Base-by-base conservation (phyloP, 2,888 invertebrate genomes). In the Alentia gelatinosa region DNA sequence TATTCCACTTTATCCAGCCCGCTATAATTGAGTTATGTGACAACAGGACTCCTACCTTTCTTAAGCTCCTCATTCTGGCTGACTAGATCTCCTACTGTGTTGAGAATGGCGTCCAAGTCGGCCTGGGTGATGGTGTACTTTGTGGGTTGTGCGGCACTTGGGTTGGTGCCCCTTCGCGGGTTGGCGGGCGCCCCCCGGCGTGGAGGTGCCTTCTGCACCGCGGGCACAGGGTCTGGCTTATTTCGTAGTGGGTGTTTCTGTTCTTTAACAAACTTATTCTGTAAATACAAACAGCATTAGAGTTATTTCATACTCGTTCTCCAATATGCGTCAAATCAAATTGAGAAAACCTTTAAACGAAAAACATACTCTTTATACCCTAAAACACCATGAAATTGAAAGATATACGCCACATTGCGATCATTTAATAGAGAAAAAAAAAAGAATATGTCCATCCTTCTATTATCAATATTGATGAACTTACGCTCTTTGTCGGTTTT, bases 41-140 rank as follows among this genome's bases (percentile, higher is more conserved):
- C n/a, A n/a, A n/a, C n/a, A n/a, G n/a, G n/a, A 68, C 68, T 68
- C 12, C 30, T 26, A 30, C 68, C 30, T 30, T 68, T 26, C 37
- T 56, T 4, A 23, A 89, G 68, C n/a, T 79, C 35, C 63, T 84
- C 90, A 88, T 91, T 91, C n/a, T 89, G 74, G 37, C 30, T 39
- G 3, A 74, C 63, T 47, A 91, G 91, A 63, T 37, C 30, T 7
- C 91, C 91, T 19, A 91, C 83, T 9, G 91, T 91, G n/a, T 50
- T 75, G 5, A 91, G 75, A 15, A 91, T 91, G 26, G 79, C 42
- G 33, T 91, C 79, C 0, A 91, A 75, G 50, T 91, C 89, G 30
- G 68, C 47, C 50, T 91, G 89, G 12, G 91, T 91, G 19, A 91
- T 19, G 12, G 50, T 50, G 15, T 12, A n/a, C 12, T 7, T 9